Evolutionary conservation across 2,797 vertebrate species (phyloP).

Genomic region (Pygocentrus nattereri): DNA sequence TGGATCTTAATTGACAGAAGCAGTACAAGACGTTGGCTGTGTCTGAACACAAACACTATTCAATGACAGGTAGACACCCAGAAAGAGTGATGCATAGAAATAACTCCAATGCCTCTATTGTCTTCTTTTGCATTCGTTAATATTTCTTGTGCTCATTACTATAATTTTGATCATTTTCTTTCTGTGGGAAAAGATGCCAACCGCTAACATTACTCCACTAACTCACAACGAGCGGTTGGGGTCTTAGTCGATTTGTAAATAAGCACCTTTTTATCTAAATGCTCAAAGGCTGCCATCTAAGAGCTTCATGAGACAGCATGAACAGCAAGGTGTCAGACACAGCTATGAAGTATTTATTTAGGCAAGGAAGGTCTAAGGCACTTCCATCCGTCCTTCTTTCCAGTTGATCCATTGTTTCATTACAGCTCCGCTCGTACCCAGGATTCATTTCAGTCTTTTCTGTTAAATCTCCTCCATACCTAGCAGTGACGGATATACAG

Average conservation of each 20-base stretch:
- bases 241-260: too few relatives aligned
- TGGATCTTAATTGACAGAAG: neutral
- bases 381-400: neutral
- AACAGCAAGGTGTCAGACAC: neutral
- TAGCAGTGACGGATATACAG: neutral
- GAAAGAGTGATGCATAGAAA: too few relatives aligned
- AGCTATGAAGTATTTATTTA: neutral
- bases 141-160: too few relatives aligned
- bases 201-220: too few relatives aligned
- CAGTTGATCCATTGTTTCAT: too few relatives aligned
- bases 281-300: neutral
- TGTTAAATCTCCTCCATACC: conserved; percentile 2
- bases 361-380: neutral
- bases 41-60: neutral
- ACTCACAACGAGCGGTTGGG: too few relatives aligned
- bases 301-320: neutral
- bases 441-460: neutral
- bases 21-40: neutral
- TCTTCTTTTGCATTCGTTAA: too few relatives aligned
- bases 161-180: too few relatives aligned
- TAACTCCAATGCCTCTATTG: too few relatives aligned
- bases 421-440: neutral
- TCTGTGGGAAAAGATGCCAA: too few relatives aligned
- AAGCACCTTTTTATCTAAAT: neutral
- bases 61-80: neutral